phyloP scores from a whole-genome alignment of 2,113 vertebrate species.

The Odobenus rosmarus region DNA sequence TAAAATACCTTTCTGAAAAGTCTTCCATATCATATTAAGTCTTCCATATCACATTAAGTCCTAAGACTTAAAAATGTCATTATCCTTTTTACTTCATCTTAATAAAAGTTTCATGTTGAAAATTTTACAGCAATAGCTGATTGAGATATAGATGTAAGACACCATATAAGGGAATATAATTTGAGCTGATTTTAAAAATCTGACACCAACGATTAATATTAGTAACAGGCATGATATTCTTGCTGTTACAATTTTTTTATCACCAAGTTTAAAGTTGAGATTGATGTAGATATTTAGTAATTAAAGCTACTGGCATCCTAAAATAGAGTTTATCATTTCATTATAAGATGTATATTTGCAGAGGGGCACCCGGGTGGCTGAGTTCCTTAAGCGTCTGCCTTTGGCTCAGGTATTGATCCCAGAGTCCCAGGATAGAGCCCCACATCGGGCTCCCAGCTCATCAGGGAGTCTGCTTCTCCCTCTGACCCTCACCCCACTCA shows the following conservation, averaged over 20 bases:
- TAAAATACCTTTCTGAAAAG: conserved; percentile 46
- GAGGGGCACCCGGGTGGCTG: neutral
- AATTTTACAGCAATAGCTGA: neutral
- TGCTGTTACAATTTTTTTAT: neutral
- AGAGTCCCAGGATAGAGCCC: neutral
- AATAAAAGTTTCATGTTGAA: neutral
- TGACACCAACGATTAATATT: neutral
- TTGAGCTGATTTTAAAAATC: neutral
- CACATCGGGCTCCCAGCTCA: neutral
- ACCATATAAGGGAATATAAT: neutral
- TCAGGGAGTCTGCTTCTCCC: neutral
- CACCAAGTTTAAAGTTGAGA: neutral
- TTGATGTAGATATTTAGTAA: neutral
- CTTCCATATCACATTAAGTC: neutral
- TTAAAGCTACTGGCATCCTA: neutral
- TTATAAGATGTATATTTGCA: neutral
- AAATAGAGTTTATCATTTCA: neutral
- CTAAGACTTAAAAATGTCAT: conserved; percentile 3
- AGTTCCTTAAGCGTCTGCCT: neutral
- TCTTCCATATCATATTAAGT: neutral
- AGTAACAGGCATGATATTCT: neutral
- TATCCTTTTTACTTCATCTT: neutral
- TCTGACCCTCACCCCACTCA: neutral
- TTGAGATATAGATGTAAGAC: neutral
- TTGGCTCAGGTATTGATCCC: neutral